phyloP scores from a whole-genome alignment of 1,140 invertebrate genomes.

The Euborellia annulipes region DNA sequence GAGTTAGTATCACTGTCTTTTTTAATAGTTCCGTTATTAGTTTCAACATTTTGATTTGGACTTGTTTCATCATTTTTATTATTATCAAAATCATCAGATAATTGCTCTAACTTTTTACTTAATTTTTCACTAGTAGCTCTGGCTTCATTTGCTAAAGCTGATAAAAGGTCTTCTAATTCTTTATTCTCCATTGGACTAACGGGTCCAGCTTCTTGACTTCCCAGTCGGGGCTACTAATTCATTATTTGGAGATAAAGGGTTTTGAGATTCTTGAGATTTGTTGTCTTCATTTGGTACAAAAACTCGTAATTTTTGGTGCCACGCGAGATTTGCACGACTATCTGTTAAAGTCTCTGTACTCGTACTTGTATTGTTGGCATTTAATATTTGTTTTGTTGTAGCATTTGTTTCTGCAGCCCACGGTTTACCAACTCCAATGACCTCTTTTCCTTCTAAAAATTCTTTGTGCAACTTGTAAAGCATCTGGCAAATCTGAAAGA shows the following conservation, averaged over 20 bases:
- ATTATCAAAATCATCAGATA: background rate
- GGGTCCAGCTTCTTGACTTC: no score
- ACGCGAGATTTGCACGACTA: slow-evolving; percentile 10
- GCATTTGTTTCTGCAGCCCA: background rate
- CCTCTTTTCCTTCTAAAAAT: slow-evolving; percentile 12
- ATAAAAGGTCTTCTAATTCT: slow-evolving; percentile 11
- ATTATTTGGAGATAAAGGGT: no score
- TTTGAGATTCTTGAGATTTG: background rate
- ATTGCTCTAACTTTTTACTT: slow-evolving; percentile 12
- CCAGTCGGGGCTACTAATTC: no score
- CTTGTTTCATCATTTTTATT: no score
- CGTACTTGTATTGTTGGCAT: slow-evolving; percentile 10
- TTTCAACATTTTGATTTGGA: no score
- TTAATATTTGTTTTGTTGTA: background rate
- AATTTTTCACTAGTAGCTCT: slow-evolving; percentile 13
- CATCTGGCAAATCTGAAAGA: slow-evolving; percentile 21
- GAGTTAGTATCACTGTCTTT: no score
- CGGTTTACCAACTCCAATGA: slow-evolving; percentile 6
- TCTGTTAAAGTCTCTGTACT: slow-evolving; percentile 17
- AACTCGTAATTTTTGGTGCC: slow-evolving; percentile 6
- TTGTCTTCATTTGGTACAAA: slow-evolving; percentile 6
- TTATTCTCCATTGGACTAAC: background rate
- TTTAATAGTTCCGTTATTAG: no score
- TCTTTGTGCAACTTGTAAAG: slow-evolving; percentile 13
- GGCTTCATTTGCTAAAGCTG: slow-evolving; percentile 14